These are phyloP conservation scores for Diplosoma virens DNA, from an alignment of 23 tunicate species.

Conservation along the genomic window DNA sequence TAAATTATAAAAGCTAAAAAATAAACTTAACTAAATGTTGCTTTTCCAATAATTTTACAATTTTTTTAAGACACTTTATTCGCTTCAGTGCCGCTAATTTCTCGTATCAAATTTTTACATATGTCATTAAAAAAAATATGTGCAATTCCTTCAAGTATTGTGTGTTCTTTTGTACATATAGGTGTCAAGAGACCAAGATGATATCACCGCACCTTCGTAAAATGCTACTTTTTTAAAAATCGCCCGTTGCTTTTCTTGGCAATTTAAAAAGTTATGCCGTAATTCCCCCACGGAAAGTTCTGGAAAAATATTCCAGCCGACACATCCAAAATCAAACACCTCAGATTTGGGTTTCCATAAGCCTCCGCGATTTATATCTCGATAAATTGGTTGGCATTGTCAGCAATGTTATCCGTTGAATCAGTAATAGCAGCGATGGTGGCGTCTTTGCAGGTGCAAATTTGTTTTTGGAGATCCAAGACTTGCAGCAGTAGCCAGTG, in stretches of 20 bases:
- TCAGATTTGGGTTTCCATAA: slow-evolving; percentile 14
- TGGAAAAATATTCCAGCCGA: slow-evolving; percentile 8
- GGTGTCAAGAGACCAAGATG: slow-evolving; percentile 19
- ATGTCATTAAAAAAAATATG: slow-evolving; percentile 4
- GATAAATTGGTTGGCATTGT: no score
- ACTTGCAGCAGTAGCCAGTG: no score
- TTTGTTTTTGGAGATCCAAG: no score
- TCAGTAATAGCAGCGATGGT: no score
- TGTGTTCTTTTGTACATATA: slow-evolving; percentile 12
- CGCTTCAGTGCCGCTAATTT: not conserved
- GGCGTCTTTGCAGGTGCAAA: no score
- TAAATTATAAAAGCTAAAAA: no score
- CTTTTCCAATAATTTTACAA: slow-evolving; percentile 15
- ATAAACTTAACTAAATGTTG: no score
- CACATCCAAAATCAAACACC: slow-evolving; percentile 4
- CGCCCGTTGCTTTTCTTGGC: not conserved
- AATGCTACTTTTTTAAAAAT: slow-evolving; percentile 12
- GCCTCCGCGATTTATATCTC: slow-evolving; percentile 16
- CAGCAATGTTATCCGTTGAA: no score
- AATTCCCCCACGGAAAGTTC: not conserved
- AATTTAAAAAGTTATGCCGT: slow-evolving; percentile 2
- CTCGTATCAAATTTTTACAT: slow-evolving; percentile 1
- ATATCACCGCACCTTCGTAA: not conserved
- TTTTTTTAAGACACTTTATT: not conserved
- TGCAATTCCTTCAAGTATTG: slow-evolving; percentile 17